Base-by-base conservation (phyloP, 2,888 invertebrate genomes). In the Limnephilus lunatus region DNA sequence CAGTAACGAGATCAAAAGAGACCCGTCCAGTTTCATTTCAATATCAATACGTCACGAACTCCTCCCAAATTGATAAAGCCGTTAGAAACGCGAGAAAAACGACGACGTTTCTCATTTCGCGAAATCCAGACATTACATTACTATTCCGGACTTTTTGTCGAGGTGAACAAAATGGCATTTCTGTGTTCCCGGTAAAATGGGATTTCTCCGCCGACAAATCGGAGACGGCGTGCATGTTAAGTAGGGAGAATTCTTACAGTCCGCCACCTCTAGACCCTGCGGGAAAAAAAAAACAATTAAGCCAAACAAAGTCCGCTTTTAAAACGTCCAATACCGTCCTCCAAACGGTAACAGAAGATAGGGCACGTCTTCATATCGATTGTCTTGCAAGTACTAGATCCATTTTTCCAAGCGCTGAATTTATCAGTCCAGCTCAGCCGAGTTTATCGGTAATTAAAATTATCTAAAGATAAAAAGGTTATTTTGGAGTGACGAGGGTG, bases 151-250 rank as follows among this genome's bases (percentile, higher is more conserved):
- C 53, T 88, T 88, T 88, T 88, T 68, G 88, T 68, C 68, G 88
- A 88, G 68, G 15, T 25, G 88, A 53, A 88, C 68, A 68, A 68
- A 68, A 48, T 68, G 88, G n/a, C 85, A n/a, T 31, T 53, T 30
- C 31, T 88, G 53, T 68, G 25, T 9, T 44, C 30, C 88, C 88
- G 32, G 30, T 31, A 88, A 53, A 32, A 68, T 88, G 35, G 53
- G 85, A 85, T 90, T 90, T 85, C 90, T 85, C 25, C 35, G 48
- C 90, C 53, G 90, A 68, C 80, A 91, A 92, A 82, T 81, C 85
- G 85, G 87, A 44, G 91, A 82, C 39, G 91, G 91, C n/a, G 83
- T 92, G 91, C 90, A 92, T 92, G 91, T 92, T 91, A 92, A 92
- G 89, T 90, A 91, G 91, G 53, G 87, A 87, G 90, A 91, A 89